These are phyloP conservation scores for Halyomorpha halys DNA, from an alignment of 1,140 invertebrate species.

Conservation along the genomic window DNA sequence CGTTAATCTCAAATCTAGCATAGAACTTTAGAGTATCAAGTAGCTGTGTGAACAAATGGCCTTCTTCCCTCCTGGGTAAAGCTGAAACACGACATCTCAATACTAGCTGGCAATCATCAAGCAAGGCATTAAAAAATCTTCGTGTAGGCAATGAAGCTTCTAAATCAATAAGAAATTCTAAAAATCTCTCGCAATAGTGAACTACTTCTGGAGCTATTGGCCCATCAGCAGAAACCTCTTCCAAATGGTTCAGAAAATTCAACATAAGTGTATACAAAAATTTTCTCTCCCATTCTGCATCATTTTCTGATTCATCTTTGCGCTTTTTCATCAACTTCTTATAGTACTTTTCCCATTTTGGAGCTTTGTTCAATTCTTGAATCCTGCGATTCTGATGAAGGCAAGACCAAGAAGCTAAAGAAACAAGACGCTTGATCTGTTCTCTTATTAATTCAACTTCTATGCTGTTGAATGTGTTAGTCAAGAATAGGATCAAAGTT, in stretches of 20 bases:
- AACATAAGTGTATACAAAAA: conserved; percentile 84
- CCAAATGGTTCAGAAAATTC: conserved; percentile 78
- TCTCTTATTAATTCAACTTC: conserved; percentile 87
- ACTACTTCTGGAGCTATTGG: conserved; percentile 34
- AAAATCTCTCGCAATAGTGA: conserved; percentile 87
- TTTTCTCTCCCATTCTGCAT: conserved; percentile 73
- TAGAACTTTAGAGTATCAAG: conserved; percentile 95
- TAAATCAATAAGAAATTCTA: conserved; percentile 92
- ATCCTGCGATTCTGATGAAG: conserved; percentile 72
- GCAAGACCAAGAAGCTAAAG: conserved; percentile 87
- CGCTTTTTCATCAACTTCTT: conserved; percentile 79
- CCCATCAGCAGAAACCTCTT: conserved; percentile 47
- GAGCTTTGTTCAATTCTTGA: conserved; percentile 71
- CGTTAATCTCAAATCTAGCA: conserved; percentile 94
- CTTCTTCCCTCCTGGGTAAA: conserved; percentile 65
- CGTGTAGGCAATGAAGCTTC: conserved; percentile 90
- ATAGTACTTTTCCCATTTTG: conserved; percentile 90
- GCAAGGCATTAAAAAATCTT: conserved; percentile 90
- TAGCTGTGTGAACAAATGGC: conserved; percentile 85
- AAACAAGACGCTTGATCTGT: conserved; percentile 84
- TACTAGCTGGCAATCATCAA: conserved; percentile 91
- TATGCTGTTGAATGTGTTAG: conserved; percentile 95
- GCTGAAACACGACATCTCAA: conserved; percentile 76
- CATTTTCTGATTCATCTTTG: conserved; percentile 54
- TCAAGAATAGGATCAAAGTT: conserved; percentile 79